phyloP scores from a whole-genome alignment of 2,113 vertebrate species.

The Octodon degus region DNA sequence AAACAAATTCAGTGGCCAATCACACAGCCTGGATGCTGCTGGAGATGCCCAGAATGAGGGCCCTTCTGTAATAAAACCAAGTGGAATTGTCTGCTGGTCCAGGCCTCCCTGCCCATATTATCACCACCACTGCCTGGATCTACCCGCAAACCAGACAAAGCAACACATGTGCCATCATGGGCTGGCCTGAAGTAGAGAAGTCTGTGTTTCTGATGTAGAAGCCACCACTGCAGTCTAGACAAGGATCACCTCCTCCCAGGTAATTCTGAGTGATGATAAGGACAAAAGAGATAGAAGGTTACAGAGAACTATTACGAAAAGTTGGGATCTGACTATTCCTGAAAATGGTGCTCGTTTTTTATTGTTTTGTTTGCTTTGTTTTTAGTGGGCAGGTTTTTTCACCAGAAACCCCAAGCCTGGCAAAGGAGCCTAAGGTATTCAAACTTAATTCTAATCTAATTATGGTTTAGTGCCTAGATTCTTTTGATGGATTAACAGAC shows the following conservation, averaged over 20 bases:
- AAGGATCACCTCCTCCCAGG: background rate
- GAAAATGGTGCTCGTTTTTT: background rate
- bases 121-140: background rate
- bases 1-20: background rate
- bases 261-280: background rate
- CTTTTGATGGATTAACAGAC: background rate
- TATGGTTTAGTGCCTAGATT: background rate
- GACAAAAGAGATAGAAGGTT: background rate
- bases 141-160: background rate
- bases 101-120: too few relatives aligned
- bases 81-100: background rate
- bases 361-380: background rate
- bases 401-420: background rate
- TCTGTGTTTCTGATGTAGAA: background rate
- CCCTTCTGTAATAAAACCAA: background rate
- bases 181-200: background rate
- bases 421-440: background rate
- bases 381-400: background rate
- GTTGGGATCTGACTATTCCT: background rate
- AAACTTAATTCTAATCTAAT: slow-evolving; percentile 2
- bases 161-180: background rate
- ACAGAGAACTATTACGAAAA: background rate
- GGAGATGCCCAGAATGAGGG: background rate
- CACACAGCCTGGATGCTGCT: background rate
- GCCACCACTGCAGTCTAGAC: background rate